Conservation (phyloP, 2,113 vertebrate genomes). For the Hiodon tergisus region DNA sequence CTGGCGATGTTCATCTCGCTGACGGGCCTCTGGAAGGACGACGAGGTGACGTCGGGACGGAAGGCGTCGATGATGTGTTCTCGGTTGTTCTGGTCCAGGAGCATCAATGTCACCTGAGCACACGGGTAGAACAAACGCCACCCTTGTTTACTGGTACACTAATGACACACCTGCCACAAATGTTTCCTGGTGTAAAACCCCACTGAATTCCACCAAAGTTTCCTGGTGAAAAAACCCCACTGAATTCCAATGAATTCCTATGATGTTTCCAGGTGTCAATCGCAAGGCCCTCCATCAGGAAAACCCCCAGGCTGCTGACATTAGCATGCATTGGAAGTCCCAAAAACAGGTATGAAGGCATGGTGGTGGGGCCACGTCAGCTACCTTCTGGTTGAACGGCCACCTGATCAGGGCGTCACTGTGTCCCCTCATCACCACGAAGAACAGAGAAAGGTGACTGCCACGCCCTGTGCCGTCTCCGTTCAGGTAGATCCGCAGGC, state of each 20-base stretch:
- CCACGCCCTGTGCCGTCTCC: constrained; percentile 89
- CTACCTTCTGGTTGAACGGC: constrained; percentile 98
- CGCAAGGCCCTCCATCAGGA: too few species aligned
- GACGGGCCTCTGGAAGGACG: constrained; percentile 90
- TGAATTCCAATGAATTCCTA: too few species aligned
- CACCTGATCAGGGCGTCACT: constrained; percentile 87
- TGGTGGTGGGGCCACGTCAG: neutral
- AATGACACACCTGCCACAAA: too few species aligned
- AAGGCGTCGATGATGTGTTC: constrained; percentile 97
- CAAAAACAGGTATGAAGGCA: too few species aligned
- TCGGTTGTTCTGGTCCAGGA: constrained; percentile 92
- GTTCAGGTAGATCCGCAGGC: constrained; percentile 87
- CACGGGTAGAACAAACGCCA: neutral
- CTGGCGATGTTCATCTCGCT: constrained; percentile 97
- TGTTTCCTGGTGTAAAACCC: too few species aligned
- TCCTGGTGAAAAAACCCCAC: too few species aligned
- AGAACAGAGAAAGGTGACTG: constrained; percentile 90
- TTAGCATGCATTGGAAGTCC: too few species aligned
- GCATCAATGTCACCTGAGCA: constrained; percentile 88
- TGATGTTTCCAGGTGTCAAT: too few species aligned
- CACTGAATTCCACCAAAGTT: too few species aligned
- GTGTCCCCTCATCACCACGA: constrained; percentile 94
- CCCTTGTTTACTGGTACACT: neutral
- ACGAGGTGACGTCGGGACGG: constrained; percentile 83
- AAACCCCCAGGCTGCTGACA: too few species aligned